phyloP scores from a whole-genome alignment of 1,140 invertebrate genomes.

The Pogonognathellus flavescens region DNA sequence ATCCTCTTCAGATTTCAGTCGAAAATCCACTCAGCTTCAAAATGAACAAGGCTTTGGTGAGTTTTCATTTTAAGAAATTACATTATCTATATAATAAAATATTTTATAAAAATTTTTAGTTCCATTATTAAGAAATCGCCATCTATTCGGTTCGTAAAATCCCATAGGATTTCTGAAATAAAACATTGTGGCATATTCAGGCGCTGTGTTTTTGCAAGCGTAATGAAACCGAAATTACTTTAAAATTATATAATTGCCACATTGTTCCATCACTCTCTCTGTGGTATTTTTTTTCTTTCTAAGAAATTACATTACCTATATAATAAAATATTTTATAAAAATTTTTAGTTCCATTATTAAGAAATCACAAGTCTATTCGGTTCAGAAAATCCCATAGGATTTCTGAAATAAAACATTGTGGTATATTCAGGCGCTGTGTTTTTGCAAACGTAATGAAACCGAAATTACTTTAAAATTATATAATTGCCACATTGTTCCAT shows the following conservation, averaged over 20 bases:
- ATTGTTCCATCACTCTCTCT: not conserved
- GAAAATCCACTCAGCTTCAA: constrained; percentile 22
- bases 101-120: not conserved
- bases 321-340: not conserved
- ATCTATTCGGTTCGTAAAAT: not conserved
- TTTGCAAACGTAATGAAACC: not conserved
- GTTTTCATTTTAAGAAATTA: not conserved
- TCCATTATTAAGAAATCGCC: not conserved
- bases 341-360: not conserved
- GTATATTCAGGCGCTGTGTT: not conserved
- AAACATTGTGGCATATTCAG: not conserved
- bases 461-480: not conserved
- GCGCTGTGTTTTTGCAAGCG: not conserved
- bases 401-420: no score
- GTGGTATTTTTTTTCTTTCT: not conserved
- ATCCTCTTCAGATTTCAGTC: constrained; percentile 23
- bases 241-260: not conserved
- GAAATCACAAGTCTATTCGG: not conserved
- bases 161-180: not conserved
- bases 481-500: not conserved
- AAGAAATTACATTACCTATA: not conserved
- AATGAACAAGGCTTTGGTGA: constrained; percentile 63
- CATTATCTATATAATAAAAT: not conserved
- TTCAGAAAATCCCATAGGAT: not conserved
- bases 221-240: not conserved